phyloP scores from a whole-genome alignment of 2,113 vertebrate species.

The Oreochromis aureus region DNA sequence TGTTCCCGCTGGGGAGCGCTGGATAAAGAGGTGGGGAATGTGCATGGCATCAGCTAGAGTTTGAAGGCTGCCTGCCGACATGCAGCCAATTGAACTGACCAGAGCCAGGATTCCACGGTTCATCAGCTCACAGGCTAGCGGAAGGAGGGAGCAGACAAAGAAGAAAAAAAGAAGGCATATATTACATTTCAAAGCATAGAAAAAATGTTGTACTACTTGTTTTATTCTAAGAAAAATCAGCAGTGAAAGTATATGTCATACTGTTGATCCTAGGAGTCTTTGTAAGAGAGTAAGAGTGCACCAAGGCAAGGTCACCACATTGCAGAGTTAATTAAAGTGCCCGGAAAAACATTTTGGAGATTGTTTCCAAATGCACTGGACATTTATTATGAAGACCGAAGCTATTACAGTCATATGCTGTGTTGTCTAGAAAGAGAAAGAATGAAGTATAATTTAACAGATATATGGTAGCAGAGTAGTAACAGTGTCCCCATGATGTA shows the following conservation, averaged over 20 bases:
- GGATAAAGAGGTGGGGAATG: slow-evolving; percentile 97
- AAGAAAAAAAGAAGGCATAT: neutral
- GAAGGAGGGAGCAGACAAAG: neutral
- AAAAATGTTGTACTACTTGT: neutral
- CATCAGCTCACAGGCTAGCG: slow-evolving; percentile 96
- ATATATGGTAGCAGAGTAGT: neutral
- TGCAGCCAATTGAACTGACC: slow-evolving; percentile 96
- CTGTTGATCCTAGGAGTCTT: neutral
- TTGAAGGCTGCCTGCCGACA: slow-evolving; percentile 91
- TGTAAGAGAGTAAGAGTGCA: neutral
- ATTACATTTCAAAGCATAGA: neutral
- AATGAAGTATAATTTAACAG: neutral
- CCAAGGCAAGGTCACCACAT: neutral
- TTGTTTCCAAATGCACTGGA: neutral
- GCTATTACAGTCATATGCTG: neutral
- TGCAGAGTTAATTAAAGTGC: neutral
- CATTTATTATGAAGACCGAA: neutral
- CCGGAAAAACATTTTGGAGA: neutral
- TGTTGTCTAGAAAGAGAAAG: neutral
- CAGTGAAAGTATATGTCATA: neutral
- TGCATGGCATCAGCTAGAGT: slow-evolving; percentile 96
- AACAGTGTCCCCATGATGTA: neutral
- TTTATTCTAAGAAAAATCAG: neutral
- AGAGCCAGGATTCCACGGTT: slow-evolving; percentile 96
- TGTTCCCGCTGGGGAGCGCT: slow-evolving; percentile 83